Conservation (phyloP, 2,797 vertebrate species). For the Emydoidea blandingii region DNA sequence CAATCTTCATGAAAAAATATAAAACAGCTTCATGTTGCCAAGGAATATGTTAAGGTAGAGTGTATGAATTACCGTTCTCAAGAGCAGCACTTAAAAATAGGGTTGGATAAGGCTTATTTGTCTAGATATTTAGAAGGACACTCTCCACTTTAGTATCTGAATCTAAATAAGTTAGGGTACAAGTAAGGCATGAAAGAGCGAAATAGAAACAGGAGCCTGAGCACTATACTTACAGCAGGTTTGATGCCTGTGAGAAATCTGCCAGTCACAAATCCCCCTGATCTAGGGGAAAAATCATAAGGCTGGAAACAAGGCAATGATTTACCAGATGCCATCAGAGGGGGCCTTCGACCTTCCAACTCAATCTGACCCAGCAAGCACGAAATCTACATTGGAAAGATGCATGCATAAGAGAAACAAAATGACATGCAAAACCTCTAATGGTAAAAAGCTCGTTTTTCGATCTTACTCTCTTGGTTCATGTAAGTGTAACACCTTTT, state of each 20-base stretch:
- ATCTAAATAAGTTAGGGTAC: neutral
- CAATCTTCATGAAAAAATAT: neutral
- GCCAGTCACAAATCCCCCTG: slow-evolving; percentile 95
- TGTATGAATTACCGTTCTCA: neutral
- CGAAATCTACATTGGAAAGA: slow-evolving; percentile 86
- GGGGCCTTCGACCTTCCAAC: slow-evolving; percentile 94
- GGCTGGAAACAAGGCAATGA: slow-evolving; percentile 96
- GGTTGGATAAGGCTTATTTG: neutral
- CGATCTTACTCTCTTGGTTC: neutral
- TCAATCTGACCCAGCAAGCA: slow-evolving; percentile 98
- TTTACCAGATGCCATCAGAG: slow-evolving; percentile 97
- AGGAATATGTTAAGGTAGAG: neutral
- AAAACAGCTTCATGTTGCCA: neutral
- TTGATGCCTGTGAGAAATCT: slow-evolving; percentile 97
- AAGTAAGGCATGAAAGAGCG: neutral
- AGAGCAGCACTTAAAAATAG: neutral
- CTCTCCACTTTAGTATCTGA: neutral
- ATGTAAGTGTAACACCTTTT: accelerated
- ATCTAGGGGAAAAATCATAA: slow-evolving; percentile 90
- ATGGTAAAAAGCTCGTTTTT: neutral
- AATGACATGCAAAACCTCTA: neutral
- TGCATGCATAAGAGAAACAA: neutral
- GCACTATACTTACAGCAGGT: slow-evolving; percentile 85
- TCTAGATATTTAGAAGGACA: neutral
- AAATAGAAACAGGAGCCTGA: neutral